phyloP scores from a whole-genome alignment of 1,140 invertebrate species.

The Argopecten irradians region DNA sequence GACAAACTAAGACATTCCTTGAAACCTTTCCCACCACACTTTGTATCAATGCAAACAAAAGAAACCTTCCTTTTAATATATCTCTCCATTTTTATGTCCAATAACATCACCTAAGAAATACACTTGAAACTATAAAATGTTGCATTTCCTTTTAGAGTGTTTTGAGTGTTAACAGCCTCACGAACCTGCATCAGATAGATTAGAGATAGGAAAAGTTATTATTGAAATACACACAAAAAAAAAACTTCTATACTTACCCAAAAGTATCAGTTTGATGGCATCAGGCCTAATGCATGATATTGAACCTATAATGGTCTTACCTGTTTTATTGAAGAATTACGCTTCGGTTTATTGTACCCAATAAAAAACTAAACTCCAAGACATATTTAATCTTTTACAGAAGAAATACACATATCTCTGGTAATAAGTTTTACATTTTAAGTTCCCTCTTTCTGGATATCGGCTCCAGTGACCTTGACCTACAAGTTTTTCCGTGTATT shows the following conservation, averaged over 20 bases:
- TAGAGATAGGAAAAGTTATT: background rate
- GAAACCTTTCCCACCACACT: too few relatives aligned
- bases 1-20: too few relatives aligned
- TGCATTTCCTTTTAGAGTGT: background rate
- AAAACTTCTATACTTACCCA: background rate
- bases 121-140: conserved; percentile 6
- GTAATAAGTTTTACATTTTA: too few relatives aligned
- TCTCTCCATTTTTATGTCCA: background rate
- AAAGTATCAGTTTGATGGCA: background rate
- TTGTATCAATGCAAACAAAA: background rate
- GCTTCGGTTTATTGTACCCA: too few relatives aligned
- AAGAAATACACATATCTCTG: too few relatives aligned
- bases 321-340: background rate
- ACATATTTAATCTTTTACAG: background rate
- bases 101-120: background rate
- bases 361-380: background rate
- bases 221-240: background rate
- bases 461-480: too few relatives aligned
- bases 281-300: background rate
- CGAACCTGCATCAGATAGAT: background rate
- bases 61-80: background rate
- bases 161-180: background rate
- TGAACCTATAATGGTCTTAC: background rate
- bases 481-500: too few relatives aligned
- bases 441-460: too few relatives aligned